Base-by-base conservation (phyloP, 2,888 invertebrate genomes). In the Athripsodes cinereus region DNA sequence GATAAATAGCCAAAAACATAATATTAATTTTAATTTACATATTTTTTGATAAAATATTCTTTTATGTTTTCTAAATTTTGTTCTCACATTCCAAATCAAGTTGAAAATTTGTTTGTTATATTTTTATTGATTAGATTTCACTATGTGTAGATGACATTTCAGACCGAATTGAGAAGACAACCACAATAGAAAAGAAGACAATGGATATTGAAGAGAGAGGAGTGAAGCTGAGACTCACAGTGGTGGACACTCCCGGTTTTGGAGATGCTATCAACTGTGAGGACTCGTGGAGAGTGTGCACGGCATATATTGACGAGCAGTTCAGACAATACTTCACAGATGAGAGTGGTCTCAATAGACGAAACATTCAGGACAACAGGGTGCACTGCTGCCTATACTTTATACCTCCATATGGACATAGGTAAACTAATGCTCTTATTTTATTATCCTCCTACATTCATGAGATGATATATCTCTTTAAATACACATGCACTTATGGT, bases 371-470 rank as follows among this genome's bases (percentile, higher is more conserved):
- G 69, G 97, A 97, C 74, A 96, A 95, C 72, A 81, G 97, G 61
- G 95, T 97, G 11, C 96, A 97, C 71, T 96, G 96, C 74, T 96
- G 91, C 71, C 81, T 96, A 52, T 96, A 96, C 71, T 96, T 96
- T 72, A 89, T 96, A 62, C 94, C 95, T 46, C 95, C 96, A 1
- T 95, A 92, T 81, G 94, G 96, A 10, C 95, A 94, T 73, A 95
- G 95, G 94, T 95, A 74, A 70, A 26, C 26, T 26, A 26, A 26
- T 26, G n/a, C n/a, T n/a, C n/a, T n/a, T n/a, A n/a, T n/a, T n/a
- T n/a, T n/a, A n/a, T n/a, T n/a, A n/a, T n/a, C n/a, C n/a, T n/a
- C n/a, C n/a, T n/a, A n/a, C n/a, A n/a, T n/a, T n/a, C n/a, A n/a
- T n/a, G n/a, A n/a, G n/a, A n/a, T n/a, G n/a, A n/a, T n/a, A n/a